Percentiles rank a stretch among this genome's conserved stretches.
phyloP scores from a whole-genome alignment of 2,888 invertebrate species.

The Micoletzkya japonica region DNA sequence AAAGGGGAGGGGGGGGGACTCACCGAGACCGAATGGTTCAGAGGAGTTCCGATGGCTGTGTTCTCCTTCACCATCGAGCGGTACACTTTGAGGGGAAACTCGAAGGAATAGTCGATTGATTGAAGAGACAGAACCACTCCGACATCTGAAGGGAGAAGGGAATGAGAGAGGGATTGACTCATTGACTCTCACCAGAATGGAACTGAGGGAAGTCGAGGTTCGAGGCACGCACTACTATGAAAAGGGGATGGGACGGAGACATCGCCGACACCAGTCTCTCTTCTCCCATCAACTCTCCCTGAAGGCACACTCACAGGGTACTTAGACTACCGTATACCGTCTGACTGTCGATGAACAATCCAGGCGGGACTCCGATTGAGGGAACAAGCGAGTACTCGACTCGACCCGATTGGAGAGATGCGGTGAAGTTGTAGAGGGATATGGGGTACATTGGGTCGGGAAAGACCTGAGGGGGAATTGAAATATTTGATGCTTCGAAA shows the following conservation, averaged over 20 bases:
- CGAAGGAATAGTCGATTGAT: slow-evolving; percentile 31
- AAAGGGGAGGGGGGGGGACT: neutral
- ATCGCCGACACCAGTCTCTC: slow-evolving; percentile 33
- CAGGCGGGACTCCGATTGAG: slow-evolving; percentile 33
- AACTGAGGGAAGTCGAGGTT: slow-evolving; percentile 47
- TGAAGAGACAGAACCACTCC: slow-evolving; percentile 21
- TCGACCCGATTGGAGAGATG: slow-evolving; percentile 36
- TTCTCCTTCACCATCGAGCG: slow-evolving; percentile 53
- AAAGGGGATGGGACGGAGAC: slow-evolving; percentile 35
- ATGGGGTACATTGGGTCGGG: slow-evolving; percentile 40
- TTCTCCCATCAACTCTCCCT: slow-evolving; percentile 40
- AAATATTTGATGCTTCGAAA: neutral
- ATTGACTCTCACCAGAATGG: slow-evolving; percentile 49
- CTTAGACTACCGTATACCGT: slow-evolving; percentile 1
- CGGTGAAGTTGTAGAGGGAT: slow-evolving; percentile 40
- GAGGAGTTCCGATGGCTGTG: slow-evolving; percentile 38
- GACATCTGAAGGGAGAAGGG: neutral
- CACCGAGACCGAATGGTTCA: slow-evolving; percentile 21
- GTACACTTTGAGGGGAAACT: slow-evolving; percentile 53
- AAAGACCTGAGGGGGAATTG: slow-evolving; percentile 29
- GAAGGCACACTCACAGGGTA: neutral
- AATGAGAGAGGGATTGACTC: neutral
- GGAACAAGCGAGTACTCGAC: slow-evolving; percentile 51
- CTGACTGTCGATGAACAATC: slow-evolving; percentile 31
- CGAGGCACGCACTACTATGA: slow-evolving; percentile 57